Evolutionary conservation across 1,140 invertebrate species (phyloP).

Genomic region (Caerostris extrusa): DNA sequence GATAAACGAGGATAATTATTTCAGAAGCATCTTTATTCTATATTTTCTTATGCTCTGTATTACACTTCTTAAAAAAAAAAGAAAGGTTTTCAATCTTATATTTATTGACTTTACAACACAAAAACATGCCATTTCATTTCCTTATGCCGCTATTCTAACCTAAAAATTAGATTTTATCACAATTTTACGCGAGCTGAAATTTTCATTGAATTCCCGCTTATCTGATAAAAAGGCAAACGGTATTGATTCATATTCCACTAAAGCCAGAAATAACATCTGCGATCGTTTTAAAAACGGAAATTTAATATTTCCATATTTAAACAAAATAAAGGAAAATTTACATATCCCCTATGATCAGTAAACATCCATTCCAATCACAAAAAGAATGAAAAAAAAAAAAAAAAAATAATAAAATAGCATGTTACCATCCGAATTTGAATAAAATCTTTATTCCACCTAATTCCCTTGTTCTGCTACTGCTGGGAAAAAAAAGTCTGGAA

Average conservation of each 20-base stretch:
- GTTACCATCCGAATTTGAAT: no score
- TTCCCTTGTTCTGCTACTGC: no score
- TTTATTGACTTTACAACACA: background rate
- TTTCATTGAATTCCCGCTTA: background rate
- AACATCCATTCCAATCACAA: background rate
- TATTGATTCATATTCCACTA: conserved; percentile 4
- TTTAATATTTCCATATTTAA: background rate
- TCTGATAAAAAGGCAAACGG: background rate
- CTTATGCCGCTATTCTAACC: no score
- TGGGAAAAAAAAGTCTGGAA: background rate
- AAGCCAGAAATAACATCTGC: background rate
- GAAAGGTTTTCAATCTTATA: background rate
- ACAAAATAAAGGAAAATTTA: background rate
- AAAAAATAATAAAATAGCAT: background rate
- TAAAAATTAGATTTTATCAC: no score
- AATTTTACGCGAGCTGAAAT: background rate
- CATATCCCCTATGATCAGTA: background rate
- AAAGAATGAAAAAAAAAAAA: background rate
- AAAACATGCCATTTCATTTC: no score
- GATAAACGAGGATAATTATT: no score
- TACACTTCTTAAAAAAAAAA: no score
- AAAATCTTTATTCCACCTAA: no score
- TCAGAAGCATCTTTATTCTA: no score
- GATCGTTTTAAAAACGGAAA: background rate
- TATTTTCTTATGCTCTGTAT: no score